Conservation (phyloP, 2,797 vertebrate species). For the Clarias laeviceps region DNA sequence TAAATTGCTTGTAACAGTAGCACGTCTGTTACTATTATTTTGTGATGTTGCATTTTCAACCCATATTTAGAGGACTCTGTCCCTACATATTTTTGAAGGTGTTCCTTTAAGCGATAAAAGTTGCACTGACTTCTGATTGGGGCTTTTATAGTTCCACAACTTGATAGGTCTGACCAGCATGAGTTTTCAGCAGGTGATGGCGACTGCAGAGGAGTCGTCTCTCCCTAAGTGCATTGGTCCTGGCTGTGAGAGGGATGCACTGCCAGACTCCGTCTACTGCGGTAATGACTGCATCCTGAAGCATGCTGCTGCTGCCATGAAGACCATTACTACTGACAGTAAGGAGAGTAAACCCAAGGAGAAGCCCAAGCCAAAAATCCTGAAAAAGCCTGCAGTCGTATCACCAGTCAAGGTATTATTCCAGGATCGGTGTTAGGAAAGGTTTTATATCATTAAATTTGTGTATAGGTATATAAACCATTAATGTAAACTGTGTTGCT, state of each 20-base stretch:
- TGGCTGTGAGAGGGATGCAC: constrained; percentile 87
- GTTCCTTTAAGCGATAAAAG: background rate
- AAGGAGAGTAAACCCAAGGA: constrained; percentile 86
- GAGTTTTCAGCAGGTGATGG: constrained; percentile 55
- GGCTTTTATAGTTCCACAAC: background rate
- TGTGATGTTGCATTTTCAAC: background rate
- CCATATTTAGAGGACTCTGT: background rate
- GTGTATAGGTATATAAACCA: background rate
- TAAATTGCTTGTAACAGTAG: background rate
- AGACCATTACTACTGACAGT: constrained; percentile 84
- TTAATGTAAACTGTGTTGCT: background rate
- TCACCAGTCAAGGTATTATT: constrained; percentile 81
- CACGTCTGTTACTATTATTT: background rate
- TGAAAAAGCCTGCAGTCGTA: constrained; percentile 74
- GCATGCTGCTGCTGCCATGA: constrained; percentile 94
- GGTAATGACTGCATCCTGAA: constrained; percentile 93
- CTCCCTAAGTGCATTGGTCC: constrained; percentile 92
- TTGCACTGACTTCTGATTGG: background rate
- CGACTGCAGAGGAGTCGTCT: constrained; percentile 69
- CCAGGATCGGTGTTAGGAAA: background rate
- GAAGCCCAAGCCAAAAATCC: constrained; percentile 79
- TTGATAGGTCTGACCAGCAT: constrained; percentile 44
- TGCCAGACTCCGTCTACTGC: constrained; percentile 94
- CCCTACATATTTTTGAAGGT: background rate
- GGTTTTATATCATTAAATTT: background rate